Evolutionary conservation across 1,140 invertebrate species (phyloP), one percentile per base, ranked within the genome.

Genomic region (Lasioglossum baleicum): DNA sequence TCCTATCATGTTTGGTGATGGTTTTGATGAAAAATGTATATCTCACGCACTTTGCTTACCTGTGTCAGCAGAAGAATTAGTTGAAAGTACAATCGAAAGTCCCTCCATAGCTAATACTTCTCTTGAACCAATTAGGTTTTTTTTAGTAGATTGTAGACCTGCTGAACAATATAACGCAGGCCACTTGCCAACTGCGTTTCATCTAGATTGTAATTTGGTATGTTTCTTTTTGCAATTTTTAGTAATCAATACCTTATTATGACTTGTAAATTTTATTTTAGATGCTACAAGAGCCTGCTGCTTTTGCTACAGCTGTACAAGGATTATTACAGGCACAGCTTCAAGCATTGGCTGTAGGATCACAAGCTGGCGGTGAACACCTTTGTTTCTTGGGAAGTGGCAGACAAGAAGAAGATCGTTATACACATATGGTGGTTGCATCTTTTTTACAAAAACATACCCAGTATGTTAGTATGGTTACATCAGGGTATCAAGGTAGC

Each of bases 381-480:
- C 94, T 99, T 66, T 99, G 98, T 91, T 99, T 99, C 92, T 95
- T 99, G 85, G 99, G 99, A 68, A 99, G 98, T 87, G 99, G 99
- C 8, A 95, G 97, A 48, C 96, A 97, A 88, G 98, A 99, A 90
- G 98, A 99, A 93, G 99, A 99, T 92, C 97, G 97, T 89, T 99
- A 98, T 91, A 98, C 99, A 7, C 97, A 99, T 88, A 99, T 99
- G 99, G 98, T 99, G 42, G 97, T 99, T 13, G 98, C 98, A 13
- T 98, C 98, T 75, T 99, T 99, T 93, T 94, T 99, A 56, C 98
- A 99, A 92, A 97, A 97, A 91, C 97, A 98, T 89, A 97, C 97
- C 0, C 96, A 97, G 83, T 98, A 98, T 92, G 97, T 99, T 40
- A 98, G 97, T 75, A 95, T 99, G 92, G 95, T 99, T 13, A 96